These are phyloP conservation scores for Palloptera scutellata DNA, from an alignment of 2,888 invertebrate genomes.

Conservation along the genomic window DNA sequence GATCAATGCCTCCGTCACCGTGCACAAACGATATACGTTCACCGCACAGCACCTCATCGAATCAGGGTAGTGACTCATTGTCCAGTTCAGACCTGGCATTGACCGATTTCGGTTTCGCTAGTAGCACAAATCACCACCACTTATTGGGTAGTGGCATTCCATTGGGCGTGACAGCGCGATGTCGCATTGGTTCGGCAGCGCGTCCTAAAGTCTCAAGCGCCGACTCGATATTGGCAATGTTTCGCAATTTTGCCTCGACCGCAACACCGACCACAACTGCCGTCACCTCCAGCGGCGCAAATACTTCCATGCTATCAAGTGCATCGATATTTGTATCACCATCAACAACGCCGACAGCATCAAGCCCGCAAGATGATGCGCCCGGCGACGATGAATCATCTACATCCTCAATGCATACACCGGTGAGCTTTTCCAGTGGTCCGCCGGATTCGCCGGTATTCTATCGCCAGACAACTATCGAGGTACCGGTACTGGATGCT, in stretches of 20 bases:
- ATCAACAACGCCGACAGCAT: constrained; percentile 77
- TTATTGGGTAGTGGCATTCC: constrained; percentile 35
- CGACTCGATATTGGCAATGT: constrained; percentile 82
- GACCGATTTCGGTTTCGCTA: constrained; percentile 66
- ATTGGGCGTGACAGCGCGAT: constrained; percentile 28
- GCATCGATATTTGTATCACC: constrained; percentile 72
- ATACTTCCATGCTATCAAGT: constrained; percentile 61
- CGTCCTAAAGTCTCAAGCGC: constrained; percentile 76
- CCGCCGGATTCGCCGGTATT: constrained; percentile 72
- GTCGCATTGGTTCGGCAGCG: constrained; percentile 46
- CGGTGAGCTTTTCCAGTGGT: constrained; percentile 70
- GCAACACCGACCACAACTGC: constrained; percentile 32
- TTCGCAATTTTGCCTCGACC: constrained; percentile 74
- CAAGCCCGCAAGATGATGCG: constrained; percentile 78
- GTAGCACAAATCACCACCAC: constrained; percentile 54
- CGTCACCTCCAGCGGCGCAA: constrained; percentile 49
- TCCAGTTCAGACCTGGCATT: constrained; percentile 76
- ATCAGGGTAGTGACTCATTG: constrained; percentile 80
- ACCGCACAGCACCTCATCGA: constrained; percentile 76
- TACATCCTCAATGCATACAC: constrained; percentile 72
- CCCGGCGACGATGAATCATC: constrained; percentile 75
- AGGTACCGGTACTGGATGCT: constrained; percentile 73
- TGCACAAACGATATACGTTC: constrained; percentile 70
- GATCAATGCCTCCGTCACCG: constrained; percentile 72
- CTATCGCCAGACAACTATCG: constrained; percentile 66